Percentiles rank a stretch among this genome's conserved stretches.
These are phyloP conservation scores for Hestina assimilis DNA, from an alignment of 1,140 invertebrate species.

Conservation along the genomic window DNA sequence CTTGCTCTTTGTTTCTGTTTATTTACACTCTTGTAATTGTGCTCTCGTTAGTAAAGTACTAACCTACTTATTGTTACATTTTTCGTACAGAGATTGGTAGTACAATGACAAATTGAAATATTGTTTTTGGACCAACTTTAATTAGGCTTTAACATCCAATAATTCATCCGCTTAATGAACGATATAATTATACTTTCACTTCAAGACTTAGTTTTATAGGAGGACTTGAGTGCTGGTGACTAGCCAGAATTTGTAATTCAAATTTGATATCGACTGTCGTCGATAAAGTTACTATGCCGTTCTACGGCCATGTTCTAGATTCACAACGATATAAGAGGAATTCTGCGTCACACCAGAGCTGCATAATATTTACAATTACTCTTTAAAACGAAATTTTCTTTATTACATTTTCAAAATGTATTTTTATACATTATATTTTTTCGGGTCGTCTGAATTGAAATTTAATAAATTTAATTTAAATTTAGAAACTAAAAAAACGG, in stretches of 20 bases:
- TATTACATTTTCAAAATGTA: no score
- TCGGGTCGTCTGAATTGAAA: no score
- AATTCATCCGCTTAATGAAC: no score
- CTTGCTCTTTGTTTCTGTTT: not conserved
- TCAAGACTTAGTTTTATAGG: not conserved
- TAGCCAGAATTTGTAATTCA: constrained; percentile 11
- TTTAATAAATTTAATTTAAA: no score
- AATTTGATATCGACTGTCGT: constrained; percentile 11
- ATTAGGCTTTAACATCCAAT: no score
- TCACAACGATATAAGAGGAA: constrained; percentile 1
- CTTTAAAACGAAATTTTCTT: not conserved
- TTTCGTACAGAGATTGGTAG: no score
- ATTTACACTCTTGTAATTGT: not conserved
- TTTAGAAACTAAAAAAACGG: no score
- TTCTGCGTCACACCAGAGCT: constrained; percentile 5
- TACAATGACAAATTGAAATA: no score
- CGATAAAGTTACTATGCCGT: constrained; percentile 2
- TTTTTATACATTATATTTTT: no score
- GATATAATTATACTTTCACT: no score
- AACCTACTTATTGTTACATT: not conserved
- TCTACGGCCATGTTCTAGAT: constrained; percentile 8
- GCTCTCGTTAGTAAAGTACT: not conserved
- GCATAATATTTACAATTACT: not conserved
- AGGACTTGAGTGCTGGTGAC: not conserved
- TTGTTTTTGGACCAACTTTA: no score